Percentiles rank a stretch among this genome's conserved stretches.
These are phyloP conservation scores for Himalopsyche phryganea DNA, from an alignment of 1,140 invertebrate genomes.

Conservation along the genomic window DNA sequence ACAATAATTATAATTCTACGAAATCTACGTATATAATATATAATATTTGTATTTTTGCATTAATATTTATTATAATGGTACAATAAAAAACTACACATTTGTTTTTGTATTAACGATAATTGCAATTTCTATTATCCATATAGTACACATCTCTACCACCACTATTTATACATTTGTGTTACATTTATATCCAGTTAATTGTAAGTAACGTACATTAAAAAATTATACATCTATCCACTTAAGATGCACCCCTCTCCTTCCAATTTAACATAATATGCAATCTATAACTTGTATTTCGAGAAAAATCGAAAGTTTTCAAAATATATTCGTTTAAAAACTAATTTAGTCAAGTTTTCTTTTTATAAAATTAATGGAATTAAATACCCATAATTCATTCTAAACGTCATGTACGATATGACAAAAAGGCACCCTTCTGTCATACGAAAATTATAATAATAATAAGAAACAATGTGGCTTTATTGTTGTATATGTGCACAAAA, in stretches of 20 bases:
- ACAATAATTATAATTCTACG: constrained; percentile 32
- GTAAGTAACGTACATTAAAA: constrained; percentile 2
- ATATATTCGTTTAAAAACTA: not conserved
- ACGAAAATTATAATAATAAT: too few relatives aligned
- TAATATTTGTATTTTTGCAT: constrained; percentile 32
- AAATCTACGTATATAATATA: constrained; percentile 29
- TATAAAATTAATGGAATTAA: not conserved
- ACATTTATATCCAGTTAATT: not conserved
- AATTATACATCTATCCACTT: constrained; percentile 16
- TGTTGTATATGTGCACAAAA: too few relatives aligned
- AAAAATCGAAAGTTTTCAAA: not conserved
- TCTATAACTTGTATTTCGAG: not conserved
- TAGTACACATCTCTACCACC: constrained; percentile 16
- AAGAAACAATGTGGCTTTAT: too few relatives aligned
- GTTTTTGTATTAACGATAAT: constrained; percentile 24
- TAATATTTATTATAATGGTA: constrained; percentile 28
- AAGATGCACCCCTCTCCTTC: not conserved
- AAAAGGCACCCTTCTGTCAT: not conserved
- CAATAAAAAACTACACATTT: constrained; percentile 32
- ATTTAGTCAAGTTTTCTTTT: not conserved
- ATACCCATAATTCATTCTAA: not conserved
- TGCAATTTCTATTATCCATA: constrained; percentile 26
- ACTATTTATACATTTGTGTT: constrained; percentile 20
- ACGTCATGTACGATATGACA: not conserved
- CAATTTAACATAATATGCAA: not conserved